Base-by-base conservation (phyloP, 2,888 invertebrate species). In the Notocelia uddmanniana region DNA sequence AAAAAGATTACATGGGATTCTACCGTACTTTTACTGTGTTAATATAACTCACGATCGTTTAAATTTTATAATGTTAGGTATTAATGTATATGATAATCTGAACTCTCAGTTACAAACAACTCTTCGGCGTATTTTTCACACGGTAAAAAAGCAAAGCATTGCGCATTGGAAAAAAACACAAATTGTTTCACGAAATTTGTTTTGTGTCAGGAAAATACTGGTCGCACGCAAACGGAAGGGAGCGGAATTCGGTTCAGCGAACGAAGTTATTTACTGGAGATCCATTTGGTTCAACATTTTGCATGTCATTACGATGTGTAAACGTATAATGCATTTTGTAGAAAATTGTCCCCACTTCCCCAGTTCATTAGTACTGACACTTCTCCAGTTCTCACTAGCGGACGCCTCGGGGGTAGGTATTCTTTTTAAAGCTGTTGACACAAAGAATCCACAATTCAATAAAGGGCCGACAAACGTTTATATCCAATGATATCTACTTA, bases 121-220 rank as follows among this genome's bases (percentile, higher is more conserved):
- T 8, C 13, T 21, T 48, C 48, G 15, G 57, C 45, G 15, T 34
- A 37, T 21, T 64, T 48, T 31, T 23, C 2, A 31, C 10, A 13
- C 31, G 3, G 11, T 23, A 48, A 48, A 67, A 26, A 31, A 15
- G 11, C 45, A 3, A 23, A n/a, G 26, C 41, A 55, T n/a, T 48
- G 26, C n/a, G 34, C 45, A 57, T 45, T 48, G 31, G 48, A 23
- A 21, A 50, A 11, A 8, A 26, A 21, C 48, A 6, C 15, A 10
- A 15, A 19, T 45, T 13, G 45, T 58, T 67, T 45, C 57, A 26
- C 48, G 48, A 67, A 67, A 48, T 48, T 18, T 23, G 19, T 18
- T 55, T 21, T 45, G 19, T 26, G 45, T 21, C 31, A 18, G 57
- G 45, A 63, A 67, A 67, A 57, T 19, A 48, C 67, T 45, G 45